These are phyloP conservation scores for Synergus laeviventris DNA, from an alignment of 2,888 invertebrate species.

Conservation along the genomic window DNA sequence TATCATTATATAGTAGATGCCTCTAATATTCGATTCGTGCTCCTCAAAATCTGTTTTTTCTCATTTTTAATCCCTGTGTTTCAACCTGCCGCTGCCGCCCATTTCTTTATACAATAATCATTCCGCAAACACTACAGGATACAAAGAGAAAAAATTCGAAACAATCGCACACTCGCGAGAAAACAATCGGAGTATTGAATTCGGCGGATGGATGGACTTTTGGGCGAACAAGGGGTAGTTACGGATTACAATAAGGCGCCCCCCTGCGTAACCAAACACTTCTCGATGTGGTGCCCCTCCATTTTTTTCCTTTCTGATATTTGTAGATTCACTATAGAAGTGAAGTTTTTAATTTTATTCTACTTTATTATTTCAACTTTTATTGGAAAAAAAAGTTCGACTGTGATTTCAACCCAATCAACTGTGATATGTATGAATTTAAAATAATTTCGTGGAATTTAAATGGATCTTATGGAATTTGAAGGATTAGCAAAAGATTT, in stretches of 20 bases:
- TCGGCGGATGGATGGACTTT: background rate
- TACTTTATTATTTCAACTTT: background rate
- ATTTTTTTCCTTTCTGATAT: background rate
- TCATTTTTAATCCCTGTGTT: slow-evolving; percentile 16
- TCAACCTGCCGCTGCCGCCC: background rate
- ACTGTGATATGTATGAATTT: no score
- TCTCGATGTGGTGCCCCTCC: background rate
- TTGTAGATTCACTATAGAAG: background rate
- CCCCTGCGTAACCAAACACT: slow-evolving; percentile 30
- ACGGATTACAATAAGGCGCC: slow-evolving; percentile 26
- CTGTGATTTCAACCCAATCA: no score
- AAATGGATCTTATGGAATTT: no score
- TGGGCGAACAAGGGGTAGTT: slow-evolving; percentile 13
- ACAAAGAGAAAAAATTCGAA: background rate
- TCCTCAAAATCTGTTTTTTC: slow-evolving; percentile 15
- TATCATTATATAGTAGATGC: background rate
- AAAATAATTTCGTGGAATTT: no score
- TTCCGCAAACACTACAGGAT: slow-evolving; percentile 24
- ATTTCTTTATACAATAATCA: background rate
- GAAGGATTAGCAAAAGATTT: no score
- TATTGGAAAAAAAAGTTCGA: no score
- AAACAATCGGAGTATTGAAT: slow-evolving; percentile 30
- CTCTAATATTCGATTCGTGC: slow-evolving; percentile 16
- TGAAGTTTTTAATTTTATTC: background rate
- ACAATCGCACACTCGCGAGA: slow-evolving; percentile 9